A percentile compares a stretch with the other conserved stretches of the same genome.
phyloP scores from a whole-genome alignment of 2,797 vertebrate species.

The Sebastiscus tertius region DNA sequence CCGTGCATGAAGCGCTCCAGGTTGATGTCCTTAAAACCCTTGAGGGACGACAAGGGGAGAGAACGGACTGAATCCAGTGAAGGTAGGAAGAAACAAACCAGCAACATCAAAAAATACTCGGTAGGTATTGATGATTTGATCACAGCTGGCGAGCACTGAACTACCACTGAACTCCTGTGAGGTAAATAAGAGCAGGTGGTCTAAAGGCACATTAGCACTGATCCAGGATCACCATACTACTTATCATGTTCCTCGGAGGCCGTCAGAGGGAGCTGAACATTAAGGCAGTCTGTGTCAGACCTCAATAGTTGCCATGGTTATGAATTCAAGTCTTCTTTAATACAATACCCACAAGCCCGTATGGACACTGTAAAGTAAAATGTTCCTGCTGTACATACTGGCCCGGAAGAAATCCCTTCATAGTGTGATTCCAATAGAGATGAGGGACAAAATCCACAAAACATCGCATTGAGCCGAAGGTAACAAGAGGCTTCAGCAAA shows the following conservation, averaged over 20 bases:
- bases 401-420: not conserved
- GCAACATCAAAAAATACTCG: not conserved
- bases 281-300: not conserved
- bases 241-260: not conserved
- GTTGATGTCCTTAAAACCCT: slow-evolving; percentile 99
- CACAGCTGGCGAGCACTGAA: not conserved
- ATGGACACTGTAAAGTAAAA: not conserved
- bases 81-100: not conserved
- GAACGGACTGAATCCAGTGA: slow-evolving; percentile 3
- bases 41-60: slow-evolving; percentile 2
- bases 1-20: slow-evolving; percentile 98
- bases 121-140: not conserved
- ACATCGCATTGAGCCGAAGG: not conserved
- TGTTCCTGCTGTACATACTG: not conserved
- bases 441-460: not conserved
- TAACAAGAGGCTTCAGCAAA: not conserved
- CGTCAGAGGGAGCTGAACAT: not conserved
- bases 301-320: not conserved
- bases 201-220: not conserved
- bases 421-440: not conserved
- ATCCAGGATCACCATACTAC: not conserved
- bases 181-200: not conserved
- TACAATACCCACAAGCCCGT: not conserved
- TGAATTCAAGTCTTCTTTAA: not conserved
- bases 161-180: not conserved